Percentiles rank a stretch among this genome's conserved stretches.
These are phyloP conservation scores for Ataeniobius toweri DNA, from an alignment of 2,797 vertebrate genomes.

Conservation along the genomic window DNA sequence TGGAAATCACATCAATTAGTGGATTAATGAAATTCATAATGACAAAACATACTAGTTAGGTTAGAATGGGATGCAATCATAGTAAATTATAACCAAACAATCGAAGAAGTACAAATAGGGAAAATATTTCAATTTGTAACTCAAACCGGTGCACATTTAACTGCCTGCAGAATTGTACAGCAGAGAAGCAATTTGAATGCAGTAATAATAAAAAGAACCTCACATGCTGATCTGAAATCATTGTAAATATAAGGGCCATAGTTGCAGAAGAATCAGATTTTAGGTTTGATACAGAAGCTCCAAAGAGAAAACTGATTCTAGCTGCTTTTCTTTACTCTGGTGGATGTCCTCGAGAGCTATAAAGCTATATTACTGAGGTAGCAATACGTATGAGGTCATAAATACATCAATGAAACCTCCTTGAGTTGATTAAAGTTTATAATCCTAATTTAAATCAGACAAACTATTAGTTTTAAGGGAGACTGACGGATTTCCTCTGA, in stretches of 20 bases:
- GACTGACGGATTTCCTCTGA: neutral
- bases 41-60: neutral
- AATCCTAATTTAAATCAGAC: neutral
- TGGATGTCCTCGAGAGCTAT: no score
- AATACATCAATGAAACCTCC: neutral
- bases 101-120: neutral
- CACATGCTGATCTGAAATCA: no score
- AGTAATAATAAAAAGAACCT: neutral
- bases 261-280: neutral
- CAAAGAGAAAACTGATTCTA: no score
- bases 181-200: neutral
- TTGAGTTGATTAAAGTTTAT: neutral
- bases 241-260: neutral
- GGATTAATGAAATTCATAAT: no score
- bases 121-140: neutral
- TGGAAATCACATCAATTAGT: constrained; percentile 37
- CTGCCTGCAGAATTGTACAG: neutral
- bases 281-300: neutral
- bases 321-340: no score
- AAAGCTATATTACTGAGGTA: neutral
- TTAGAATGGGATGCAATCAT: neutral
- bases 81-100: neutral
- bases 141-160: neutral
- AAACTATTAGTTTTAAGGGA: neutral
- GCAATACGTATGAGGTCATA: neutral